Base-by-base conservation (phyloP, 2,113 vertebrate species). In the Motacilla alba region DNA sequence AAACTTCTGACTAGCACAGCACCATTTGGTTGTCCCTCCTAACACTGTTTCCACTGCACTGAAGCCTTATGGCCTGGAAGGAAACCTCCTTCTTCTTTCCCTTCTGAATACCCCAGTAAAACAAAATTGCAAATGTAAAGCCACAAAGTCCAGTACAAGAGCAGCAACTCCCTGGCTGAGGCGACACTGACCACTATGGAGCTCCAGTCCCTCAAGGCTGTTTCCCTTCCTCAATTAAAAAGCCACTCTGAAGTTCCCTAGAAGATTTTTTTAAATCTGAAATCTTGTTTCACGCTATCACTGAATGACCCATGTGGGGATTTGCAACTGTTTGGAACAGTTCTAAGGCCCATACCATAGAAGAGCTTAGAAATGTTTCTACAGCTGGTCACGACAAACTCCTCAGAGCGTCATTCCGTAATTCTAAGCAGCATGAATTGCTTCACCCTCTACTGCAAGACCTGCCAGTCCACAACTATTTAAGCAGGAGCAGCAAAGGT, bases 151-250 rank as follows among this genome's bases (percentile, higher is more conserved):
- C 53, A 27, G 24, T 2, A 23, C 3, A 44, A 37, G 22, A 27
- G 37, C 13, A 18, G 28, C 9, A 5, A 7, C 6, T 20, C 27
- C 4, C 26, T 10, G 43, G 28, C 26, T 5, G 2, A 24, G 7
- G n/a, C 14, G 0, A 14, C 7, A 2, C 24, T 11, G 21, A 49
- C 15, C 31, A 1, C 35, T 41, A 3, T 0, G 9, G 43, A 46
- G 37, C 39, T 43, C 31, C 20, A 13, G 10, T 6, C 23, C 15
- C 49, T 50, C 47, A 24, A 23, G 13, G 11, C 6, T 10, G 17
- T 9, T 55, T 26, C 30, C 35, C 27, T 19, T 68, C 13, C 23
- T 72, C 44, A 39, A 15, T 6, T 47, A 18, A 33, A 43, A 59
- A 68, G 19, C 9, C 4, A 6, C 15, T 60, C 37, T 41, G 2